Percentiles rank a stretch among this genome's conserved stretches.
Evolutionary conservation across 1,140 invertebrate species (phyloP).

Genomic region (Drosophila sp.): DNA sequence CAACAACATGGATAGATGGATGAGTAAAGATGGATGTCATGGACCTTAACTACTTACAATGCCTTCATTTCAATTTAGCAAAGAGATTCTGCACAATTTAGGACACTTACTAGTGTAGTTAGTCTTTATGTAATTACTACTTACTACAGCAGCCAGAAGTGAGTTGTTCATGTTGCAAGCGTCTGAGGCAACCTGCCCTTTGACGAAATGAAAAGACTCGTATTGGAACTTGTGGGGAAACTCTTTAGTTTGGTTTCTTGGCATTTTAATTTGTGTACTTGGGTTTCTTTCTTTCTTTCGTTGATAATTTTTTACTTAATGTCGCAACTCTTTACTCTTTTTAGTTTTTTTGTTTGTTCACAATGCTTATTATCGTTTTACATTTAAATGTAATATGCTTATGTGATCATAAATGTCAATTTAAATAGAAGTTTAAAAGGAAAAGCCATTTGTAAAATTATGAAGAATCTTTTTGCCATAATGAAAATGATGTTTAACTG

Average conservation of each 20-base stretch:
- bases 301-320: slow-evolving; percentile 32
- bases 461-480: slow-evolving; percentile 85
- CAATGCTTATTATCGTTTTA: slow-evolving; percentile 56
- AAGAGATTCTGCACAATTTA: slow-evolving; percentile 83
- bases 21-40: slow-evolving; percentile 36
- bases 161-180: too few relatives aligned
- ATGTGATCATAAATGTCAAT: slow-evolving; percentile 69
- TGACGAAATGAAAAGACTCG: slow-evolving; percentile 69
- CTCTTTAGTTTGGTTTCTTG: slow-evolving; percentile 53
- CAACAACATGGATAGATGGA: slow-evolving; percentile 27
- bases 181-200: slow-evolving; percentile 26
- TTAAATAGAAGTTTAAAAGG: slow-evolving; percentile 29
- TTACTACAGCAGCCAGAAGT: slow-evolving; percentile 54
- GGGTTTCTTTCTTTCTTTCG: slow-evolving; percentile 49
- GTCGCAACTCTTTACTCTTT: slow-evolving; percentile 25
- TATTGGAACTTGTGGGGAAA: slow-evolving; percentile 50
- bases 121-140: slow-evolving; percentile 42
- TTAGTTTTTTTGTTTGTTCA: slow-evolving; percentile 59
- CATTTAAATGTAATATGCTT: slow-evolving; percentile 50
- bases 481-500: slow-evolving; percentile 58
- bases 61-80: slow-evolving; percentile 74
- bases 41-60: slow-evolving; percentile 58
- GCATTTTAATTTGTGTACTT: slow-evolving; percentile 62
- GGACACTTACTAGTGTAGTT: slow-evolving; percentile 16
- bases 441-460: slow-evolving; percentile 70